Conservation (phyloP, 1,140 invertebrate species). For the Psilanteris sp. region DNA sequence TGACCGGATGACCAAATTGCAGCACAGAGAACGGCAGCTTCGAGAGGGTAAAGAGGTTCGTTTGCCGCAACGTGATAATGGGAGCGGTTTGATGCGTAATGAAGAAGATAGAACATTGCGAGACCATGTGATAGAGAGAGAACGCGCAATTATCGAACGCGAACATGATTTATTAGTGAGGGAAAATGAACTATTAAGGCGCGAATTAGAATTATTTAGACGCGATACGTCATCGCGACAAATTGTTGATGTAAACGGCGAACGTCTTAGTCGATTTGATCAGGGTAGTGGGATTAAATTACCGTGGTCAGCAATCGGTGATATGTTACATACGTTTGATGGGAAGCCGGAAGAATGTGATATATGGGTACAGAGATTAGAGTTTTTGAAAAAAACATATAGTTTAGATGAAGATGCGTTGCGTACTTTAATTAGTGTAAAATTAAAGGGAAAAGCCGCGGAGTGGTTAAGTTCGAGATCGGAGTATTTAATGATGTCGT, state of each 20-base stretch:
- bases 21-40: too few relatives aligned
- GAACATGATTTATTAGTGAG: not conserved
- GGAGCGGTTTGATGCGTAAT: not conserved
- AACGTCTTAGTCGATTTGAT: not conserved
- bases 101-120: not conserved
- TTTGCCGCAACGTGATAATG: not conserved
- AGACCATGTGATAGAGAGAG: not conserved
- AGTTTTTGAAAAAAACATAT: not conserved
- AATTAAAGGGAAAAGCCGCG: not conserved
- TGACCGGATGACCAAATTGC: too few relatives aligned
- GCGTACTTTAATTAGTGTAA: slow-evolving; percentile 1
- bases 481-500: slow-evolving; percentile 3
- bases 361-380: not conserved
- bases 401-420: slow-evolving; percentile 1
- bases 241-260: not conserved
- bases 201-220: not conserved
- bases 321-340: slow-evolving; percentile 2
- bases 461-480: slow-evolving; percentile 11
- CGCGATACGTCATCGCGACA: not conserved
- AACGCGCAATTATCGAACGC: not conserved
- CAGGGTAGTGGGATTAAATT: not conserved
- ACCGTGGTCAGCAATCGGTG: not conserved
- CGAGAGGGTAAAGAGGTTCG: not conserved
- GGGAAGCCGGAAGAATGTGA: slow-evolving; percentile 2
- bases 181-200: not conserved